Base-by-base conservation (phyloP, 2,797 vertebrate genomes). In the Pagetopsis macropterus region DNA sequence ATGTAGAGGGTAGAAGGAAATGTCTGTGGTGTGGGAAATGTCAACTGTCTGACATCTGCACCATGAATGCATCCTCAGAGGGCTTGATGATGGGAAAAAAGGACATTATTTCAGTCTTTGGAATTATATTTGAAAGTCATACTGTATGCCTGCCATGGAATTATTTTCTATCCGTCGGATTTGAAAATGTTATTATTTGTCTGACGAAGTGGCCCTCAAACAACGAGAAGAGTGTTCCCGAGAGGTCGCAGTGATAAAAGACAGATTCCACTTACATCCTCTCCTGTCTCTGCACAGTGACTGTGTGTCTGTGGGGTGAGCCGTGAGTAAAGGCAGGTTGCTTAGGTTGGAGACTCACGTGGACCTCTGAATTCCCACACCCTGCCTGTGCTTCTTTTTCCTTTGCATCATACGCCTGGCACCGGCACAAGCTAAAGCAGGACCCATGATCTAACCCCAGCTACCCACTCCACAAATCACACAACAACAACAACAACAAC, bases 341-440 rank as follows among this genome's bases (percentile, higher is more conserved):
- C 81, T 74, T 54, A 76, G 76, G 83, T 86, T 76, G 81, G 63
- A 87, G 80, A 59, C 85, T 72, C 66, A 13, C 71, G 81, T 68
- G 54, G 59, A 66, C 68, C 69, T 81, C 75, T 40, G 66, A 84
- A 76, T 91, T 93, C 89, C 91, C 87, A 89, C 81, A 91, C 87
- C 87, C 84, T 84, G 49, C 75, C 82, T 45, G 17, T 10, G 57
- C 78, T 76, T 75, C 64, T 84, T 92, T 91, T 92, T 87, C 87
- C 92, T 88, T 87, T 92, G 86, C 91, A 88, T 93, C 91, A 93
- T 85, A 55, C 3, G 67, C 84, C 72, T 91, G 91, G 90, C 87
- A 87, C 78, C 33, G n/a, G 65, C 51, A 37, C 80, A 82, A 83
- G 59, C 68, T 75, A 37, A 48, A 78, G 72, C 79, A 46, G 17